A percentile compares a stretch with the other conserved stretches of the same genome.
phyloP scores from a whole-genome alignment of 2,113 vertebrate species.

The Callipepla squamata region DNA sequence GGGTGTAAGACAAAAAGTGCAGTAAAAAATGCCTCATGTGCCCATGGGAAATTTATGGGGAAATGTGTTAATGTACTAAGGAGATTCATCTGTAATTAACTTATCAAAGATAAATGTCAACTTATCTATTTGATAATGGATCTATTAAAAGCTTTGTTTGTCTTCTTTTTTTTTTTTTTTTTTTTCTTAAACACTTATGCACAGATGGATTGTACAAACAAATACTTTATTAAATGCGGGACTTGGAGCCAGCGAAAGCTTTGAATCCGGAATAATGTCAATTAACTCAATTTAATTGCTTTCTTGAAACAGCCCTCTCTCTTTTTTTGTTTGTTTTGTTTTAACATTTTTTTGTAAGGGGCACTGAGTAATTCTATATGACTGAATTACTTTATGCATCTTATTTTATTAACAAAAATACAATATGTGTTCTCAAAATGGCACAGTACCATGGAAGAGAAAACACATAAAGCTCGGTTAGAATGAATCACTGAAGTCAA shows the following conservation, averaged over 20 bases:
- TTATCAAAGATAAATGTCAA: constrained; percentile 53
- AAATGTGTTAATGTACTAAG: constrained; percentile 30
- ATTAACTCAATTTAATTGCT: constrained; percentile 45
- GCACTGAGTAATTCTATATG: background rate
- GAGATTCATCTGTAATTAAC: constrained; percentile 52
- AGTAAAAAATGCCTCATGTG: background rate
- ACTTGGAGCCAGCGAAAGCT: constrained; percentile 21
- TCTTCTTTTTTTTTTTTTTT: background rate
- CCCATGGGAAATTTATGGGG: background rate
- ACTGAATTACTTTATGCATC: background rate
- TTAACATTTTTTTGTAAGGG: background rate
- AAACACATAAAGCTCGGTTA: background rate
- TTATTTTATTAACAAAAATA: constrained; percentile 37
- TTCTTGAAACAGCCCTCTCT: constrained; percentile 3
- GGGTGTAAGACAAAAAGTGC: background rate
- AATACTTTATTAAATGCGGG: constrained; percentile 50
- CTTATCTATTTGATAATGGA: constrained; percentile 62
- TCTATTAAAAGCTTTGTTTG: constrained; percentile 64
- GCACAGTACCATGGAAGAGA: background rate
- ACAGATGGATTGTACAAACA: constrained; percentile 62
- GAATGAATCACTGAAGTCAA: constrained; percentile 24
- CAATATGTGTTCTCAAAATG: background rate
- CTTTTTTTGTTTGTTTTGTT: background rate
- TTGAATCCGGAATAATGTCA: constrained; percentile 26
- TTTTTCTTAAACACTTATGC: constrained; percentile 9